Evolutionary conservation across 2,888 invertebrate genomes (phyloP).

Genomic region (Adelphocoris suturalis): DNA sequence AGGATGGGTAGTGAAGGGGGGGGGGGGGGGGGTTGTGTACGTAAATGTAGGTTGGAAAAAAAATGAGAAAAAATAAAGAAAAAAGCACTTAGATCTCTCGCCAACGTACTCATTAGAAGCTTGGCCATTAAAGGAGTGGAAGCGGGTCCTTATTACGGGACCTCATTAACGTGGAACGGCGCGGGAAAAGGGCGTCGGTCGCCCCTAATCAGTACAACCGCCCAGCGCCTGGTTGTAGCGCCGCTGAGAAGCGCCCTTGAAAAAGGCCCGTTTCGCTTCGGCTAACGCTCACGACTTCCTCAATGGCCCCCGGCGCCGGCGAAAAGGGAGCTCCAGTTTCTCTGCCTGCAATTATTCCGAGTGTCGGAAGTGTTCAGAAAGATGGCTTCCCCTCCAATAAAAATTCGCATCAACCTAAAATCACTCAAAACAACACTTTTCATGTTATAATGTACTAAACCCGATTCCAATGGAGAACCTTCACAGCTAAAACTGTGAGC

Average conservation of each 20-base stretch:
- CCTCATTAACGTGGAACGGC: conserved; percentile 29
- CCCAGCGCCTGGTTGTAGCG: neutral
- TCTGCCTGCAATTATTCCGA: neutral
- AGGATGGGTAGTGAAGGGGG: no score
- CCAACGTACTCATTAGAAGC: conserved; percentile 54
- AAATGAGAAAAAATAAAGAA: neutral
- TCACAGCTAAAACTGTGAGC: no score
- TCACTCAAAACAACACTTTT: no score
- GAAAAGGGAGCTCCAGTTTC: neutral
- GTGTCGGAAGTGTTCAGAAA: neutral
- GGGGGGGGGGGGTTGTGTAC: neutral
- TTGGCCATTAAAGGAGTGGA: conserved; percentile 30
- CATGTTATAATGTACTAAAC: no score
- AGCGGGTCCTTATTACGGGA: conserved; percentile 44
- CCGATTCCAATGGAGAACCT: no score
- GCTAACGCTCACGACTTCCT: neutral
- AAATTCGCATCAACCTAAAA: no score
- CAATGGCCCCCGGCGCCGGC: neutral
- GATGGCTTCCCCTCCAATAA: no score
- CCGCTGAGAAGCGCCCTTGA: neutral
- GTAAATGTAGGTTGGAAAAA: neutral
- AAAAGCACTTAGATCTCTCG: conserved; percentile 34
- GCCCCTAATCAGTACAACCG: conserved; percentile 32
- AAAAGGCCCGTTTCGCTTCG: neutral
- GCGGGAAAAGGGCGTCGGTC: conserved; percentile 28